A percentile compares a stretch with the other conserved stretches of the same genome.
phyloP scores from a whole-genome alignment of 2,113 vertebrate genomes.

The Baryphthengus martii region DNA sequence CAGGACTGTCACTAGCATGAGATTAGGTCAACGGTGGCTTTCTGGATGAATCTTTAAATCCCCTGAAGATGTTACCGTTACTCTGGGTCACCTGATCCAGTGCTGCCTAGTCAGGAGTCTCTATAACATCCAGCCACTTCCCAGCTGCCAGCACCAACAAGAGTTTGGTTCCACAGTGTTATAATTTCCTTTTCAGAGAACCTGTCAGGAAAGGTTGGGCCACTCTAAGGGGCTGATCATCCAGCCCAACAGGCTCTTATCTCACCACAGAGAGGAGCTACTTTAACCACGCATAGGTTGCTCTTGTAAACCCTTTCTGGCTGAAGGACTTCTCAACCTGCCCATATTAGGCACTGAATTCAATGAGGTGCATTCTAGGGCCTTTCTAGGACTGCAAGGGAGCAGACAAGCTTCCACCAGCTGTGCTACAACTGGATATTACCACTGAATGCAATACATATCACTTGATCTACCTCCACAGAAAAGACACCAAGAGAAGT shows the following conservation, averaged over 20 bases:
- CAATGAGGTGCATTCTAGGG: neutral
- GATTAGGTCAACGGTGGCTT: neutral
- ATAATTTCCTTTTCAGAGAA: neutral
- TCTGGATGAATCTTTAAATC: neutral
- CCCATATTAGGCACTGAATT: neutral
- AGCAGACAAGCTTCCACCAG: neutral
- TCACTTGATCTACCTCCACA: accelerated
- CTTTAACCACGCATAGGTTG: neutral
- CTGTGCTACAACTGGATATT: neutral
- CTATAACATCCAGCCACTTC: neutral
- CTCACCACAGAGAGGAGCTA: neutral
- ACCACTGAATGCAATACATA: neutral
- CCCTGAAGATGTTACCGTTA: neutral
- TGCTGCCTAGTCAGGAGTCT: neutral
- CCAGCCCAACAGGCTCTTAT: neutral
- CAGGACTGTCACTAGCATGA: neutral
- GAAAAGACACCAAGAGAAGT: neutral
- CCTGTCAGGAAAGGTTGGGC: neutral
- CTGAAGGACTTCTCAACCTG: neutral
- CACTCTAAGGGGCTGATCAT: neutral
- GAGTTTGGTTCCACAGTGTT: neutral
- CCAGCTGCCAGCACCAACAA: neutral
- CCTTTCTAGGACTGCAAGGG: neutral
- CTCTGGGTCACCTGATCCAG: neutral
- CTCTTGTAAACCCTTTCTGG: neutral